Evolutionary conservation across 2,113 vertebrate species (phyloP), one percentile per base, ranked within the genome.

Genomic region (Psettodes erumei): DNA sequence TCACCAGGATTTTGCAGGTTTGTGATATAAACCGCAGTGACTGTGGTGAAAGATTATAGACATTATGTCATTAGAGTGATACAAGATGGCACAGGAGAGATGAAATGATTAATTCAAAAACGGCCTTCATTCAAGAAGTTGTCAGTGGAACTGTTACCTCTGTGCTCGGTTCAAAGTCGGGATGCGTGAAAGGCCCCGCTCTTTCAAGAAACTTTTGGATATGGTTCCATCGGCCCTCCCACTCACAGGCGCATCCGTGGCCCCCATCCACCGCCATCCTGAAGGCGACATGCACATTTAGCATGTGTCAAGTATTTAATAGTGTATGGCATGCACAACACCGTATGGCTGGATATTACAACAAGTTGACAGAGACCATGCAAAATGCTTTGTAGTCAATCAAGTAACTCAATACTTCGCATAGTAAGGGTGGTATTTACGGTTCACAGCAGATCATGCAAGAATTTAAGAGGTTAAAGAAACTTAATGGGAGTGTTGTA

Each of bases 241-340:
- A 98, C 91, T 96, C 96, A 94, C 91, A 94, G 92, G 88, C 88
- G 87, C 94, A 93, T 93, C 93, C 94, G 93, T 83, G 95, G 91
- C 93, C 94, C 94, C 95, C 95, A 95, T 97, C 96, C 90, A 97
- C 96, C 94, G 96, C 94, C 96, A 98, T 98, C 94, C 97, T 97
- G 94, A 89, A 93, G 76, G 95, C 89, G 95, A 95, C 77, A 89
- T 89, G 93, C 0, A n/a, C 6, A 58, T 76, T 71, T 56, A 80
- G 30, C 8, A 37, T 18, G 48, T 28, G 38, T 68, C 23, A 28
- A 12, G 19, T 28, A 27, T 21, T 53, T 18, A 50, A 50, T 50
- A 23, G 28, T 13, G 25, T 7, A 13, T 38, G 38, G 2, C 6
- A 65, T 59, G 28, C 37, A 61, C 16, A 27, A 0, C 18, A 66